Percentiles rank a stretch among this genome's conserved stretches.
phyloP scores from a whole-genome alignment of 2,888 invertebrate genomes.

The Lasioglossum calceatum region DNA sequence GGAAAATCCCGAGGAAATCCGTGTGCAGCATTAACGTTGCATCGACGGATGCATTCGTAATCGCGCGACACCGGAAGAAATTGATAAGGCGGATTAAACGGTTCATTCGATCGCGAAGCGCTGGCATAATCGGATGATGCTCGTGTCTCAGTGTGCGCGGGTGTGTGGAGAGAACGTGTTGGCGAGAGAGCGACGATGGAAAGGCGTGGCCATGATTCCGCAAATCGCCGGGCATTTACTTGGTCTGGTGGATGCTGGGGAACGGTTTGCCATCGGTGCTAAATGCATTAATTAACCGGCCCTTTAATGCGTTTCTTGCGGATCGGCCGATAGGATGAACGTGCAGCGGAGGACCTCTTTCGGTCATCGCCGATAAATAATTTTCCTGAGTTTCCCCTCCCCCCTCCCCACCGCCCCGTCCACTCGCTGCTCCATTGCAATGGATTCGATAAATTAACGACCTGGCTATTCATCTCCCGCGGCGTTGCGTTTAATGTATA shows the following conservation, averaged over 20 bases:
- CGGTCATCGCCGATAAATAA: conserved; percentile 44
- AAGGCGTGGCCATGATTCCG: conserved; percentile 19
- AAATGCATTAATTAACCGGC: conserved; percentile 61
- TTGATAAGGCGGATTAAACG: conserved; percentile 11
- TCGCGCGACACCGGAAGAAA: background rate
- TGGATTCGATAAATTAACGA: conserved; percentile 56
- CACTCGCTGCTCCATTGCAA: conserved; percentile 1
- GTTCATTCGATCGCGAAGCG: background rate
- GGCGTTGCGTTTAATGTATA: conserved; percentile 65
- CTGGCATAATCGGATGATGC: conserved; percentile 1
- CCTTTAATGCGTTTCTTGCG: conserved; percentile 59
- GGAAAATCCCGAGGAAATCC: background rate
- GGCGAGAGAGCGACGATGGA: background rate
- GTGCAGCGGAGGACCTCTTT: conserved; percentile 46
- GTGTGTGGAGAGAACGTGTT: background rate
- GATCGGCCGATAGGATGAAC: conserved; percentile 30
- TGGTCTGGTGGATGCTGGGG: conserved; percentile 16
- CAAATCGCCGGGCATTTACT: conserved; percentile 32
- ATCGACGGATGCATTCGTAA: background rate
- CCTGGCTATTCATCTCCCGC: conserved; percentile 52
- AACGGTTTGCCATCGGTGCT: conserved; percentile 6
- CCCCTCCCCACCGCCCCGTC: background rate
- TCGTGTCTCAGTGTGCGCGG: background rate
- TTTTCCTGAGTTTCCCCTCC: conserved; percentile 8
- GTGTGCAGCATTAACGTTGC: background rate